Base-by-base conservation (phyloP, 2,888 invertebrate genomes). In the Sinodicranocentrus sp. region DNA sequence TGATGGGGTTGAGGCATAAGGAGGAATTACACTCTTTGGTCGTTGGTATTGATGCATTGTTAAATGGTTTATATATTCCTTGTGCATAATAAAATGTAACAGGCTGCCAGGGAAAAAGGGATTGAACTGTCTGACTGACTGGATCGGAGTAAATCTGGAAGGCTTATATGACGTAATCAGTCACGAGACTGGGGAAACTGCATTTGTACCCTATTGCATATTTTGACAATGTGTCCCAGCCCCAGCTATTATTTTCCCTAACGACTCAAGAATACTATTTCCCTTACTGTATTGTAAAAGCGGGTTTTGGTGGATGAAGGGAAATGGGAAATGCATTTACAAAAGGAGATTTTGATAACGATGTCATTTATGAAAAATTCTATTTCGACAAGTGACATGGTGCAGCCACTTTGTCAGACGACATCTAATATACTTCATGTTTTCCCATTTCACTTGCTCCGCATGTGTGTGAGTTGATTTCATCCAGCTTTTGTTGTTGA, bases 361-460 rank as follows among this genome's bases (percentile, higher is more conserved):
- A 77, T 68, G 77, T 77, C 77, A 77, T 77, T 77, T 68, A 67
- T 77, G 68, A 68, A 68, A 77, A 68, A 39, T 77, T 77, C 67
- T 48, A 44, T 57, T 77, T 68, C 44, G 63, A 33, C 39, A n/a
- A 48, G 48, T n/a, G 48, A 23, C 57, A 25, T 10, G 57, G 52
- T 19, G 44, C 52, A 15, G 52, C 39, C 48, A n/a, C 2, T 2
- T 48, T 48, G 3, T 39, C 39, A 39, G 6, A 39, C 13, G n/a
- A 48, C 48, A 48, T 48, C 48, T n/a, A 48, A 10, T 48, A 3
- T 48, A 6, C 15, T 48, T 2, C 48, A 48, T 48, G 2, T 2
- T n/a, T 10, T 48, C 2, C 48, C 48, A 48, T 48, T 10, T 10
- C 10, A n/a, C n/a, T 48, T 10, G 39, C 6, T 13, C 13, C 39